phyloP scores from a whole-genome alignment of 2,888 invertebrate species.

The Drosophila kuntzei region DNA sequence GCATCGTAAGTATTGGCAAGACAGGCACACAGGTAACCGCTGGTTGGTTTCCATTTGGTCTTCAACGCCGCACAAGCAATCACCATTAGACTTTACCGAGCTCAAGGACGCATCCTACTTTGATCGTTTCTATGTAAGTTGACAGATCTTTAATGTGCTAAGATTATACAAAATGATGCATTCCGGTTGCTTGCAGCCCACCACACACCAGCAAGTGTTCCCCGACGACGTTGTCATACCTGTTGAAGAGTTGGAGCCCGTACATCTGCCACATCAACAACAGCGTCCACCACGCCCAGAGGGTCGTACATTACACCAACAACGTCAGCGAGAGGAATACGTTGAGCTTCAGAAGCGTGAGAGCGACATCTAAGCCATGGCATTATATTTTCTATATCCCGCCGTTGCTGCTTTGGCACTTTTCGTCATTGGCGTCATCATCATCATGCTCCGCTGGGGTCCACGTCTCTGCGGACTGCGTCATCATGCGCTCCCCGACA shows the following conservation, averaged over 20 bases:
- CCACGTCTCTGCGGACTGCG: constrained; percentile 90
- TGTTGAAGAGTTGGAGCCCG: constrained; percentile 75
- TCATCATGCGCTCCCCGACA: constrained; percentile 89
- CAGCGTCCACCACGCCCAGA: constrained; percentile 82
- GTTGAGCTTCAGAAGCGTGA: constrained; percentile 91
- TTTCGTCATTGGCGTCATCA: constrained; percentile 91
- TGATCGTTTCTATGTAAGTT: constrained; percentile 81
- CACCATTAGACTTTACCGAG: constrained; percentile 92
- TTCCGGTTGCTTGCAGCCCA: constrained; percentile 58
- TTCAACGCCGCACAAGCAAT: constrained; percentile 92
- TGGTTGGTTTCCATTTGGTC: constrained; percentile 95
- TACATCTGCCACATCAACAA: constrained; percentile 67
- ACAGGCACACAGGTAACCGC: constrained; percentile 92
- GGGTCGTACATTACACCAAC: constrained; percentile 81
- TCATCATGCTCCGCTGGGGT: constrained; percentile 91
- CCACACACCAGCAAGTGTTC: constrained; percentile 76
- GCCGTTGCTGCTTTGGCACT: constrained; percentile 90
- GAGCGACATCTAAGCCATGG: constrained; percentile 91
- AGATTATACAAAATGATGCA: background rate
- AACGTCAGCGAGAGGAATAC: constrained; percentile 85
- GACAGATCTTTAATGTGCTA: background rate
- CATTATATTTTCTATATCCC: constrained; percentile 89
- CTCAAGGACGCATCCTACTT: constrained; percentile 87
- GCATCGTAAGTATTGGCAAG: constrained; percentile 93
- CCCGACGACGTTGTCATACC: constrained; percentile 80